These are phyloP conservation scores for Bembecia ichneumoniformis DNA, from an alignment of 2,888 invertebrate species.

Conservation along the genomic window DNA sequence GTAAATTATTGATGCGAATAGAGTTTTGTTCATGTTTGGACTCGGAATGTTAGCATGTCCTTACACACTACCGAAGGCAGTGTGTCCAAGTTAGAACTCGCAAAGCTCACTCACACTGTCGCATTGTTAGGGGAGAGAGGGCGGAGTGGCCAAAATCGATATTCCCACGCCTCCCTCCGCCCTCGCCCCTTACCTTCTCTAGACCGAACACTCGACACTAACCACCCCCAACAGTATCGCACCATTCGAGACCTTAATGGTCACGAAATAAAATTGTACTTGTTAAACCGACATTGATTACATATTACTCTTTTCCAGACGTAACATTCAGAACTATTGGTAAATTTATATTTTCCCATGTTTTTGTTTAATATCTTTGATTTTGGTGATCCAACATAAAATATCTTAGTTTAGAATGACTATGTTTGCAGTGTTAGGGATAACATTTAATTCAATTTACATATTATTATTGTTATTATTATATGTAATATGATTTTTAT, in stretches of 20 bases:
- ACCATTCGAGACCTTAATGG: conserved; percentile 59
- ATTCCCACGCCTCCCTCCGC: conserved; percentile 59
- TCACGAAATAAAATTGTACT: conserved; percentile 48
- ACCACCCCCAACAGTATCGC: conserved; percentile 60
- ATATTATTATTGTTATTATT: conserved; percentile 1
- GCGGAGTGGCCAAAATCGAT: conserved; percentile 69
- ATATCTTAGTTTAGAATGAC: no score
- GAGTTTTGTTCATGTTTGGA: conserved; percentile 53
- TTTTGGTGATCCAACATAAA: no score
- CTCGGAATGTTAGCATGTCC: conserved; percentile 19
- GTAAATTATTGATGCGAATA: conserved; percentile 32
- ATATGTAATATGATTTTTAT: neutral
- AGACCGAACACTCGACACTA: conserved; percentile 53
- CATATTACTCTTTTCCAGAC: conserved; percentile 20
- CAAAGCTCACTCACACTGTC: conserved; percentile 64
- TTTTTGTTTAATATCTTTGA: conserved; percentile 15
- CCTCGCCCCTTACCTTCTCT: conserved; percentile 41
- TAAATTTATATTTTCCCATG: conserved; percentile 28
- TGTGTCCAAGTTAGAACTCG: conserved; percentile 41
- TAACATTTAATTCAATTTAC: neutral
- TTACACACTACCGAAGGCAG: conserved; percentile 34
- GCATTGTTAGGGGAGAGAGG: conserved; percentile 58
- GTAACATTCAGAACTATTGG: conserved; percentile 18
- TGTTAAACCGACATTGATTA: conserved; percentile 23
- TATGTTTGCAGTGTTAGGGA: no score